Base-by-base conservation (phyloP, 2,797 vertebrate species). In the Gymnothorax javanicus region DNA sequence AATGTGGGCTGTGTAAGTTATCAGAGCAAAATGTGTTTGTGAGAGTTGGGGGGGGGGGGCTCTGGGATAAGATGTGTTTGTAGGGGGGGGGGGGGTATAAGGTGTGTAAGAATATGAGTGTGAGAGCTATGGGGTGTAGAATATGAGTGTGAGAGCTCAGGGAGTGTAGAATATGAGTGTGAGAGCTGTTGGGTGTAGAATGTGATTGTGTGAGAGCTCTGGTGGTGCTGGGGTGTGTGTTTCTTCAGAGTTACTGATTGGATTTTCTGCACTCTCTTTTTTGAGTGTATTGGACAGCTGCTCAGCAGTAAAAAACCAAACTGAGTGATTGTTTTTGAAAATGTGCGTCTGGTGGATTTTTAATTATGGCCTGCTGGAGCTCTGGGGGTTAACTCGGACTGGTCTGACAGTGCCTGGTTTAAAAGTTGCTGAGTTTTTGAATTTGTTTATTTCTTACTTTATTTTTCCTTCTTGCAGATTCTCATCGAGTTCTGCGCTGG, bases 401-500 rank as follows among this genome's bases (percentile, higher is more conserved):
- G 83, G 82, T n/a, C 57, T 15, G 62, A 77, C n/a, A n/a, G n/a
- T 20, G 20, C 84, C 27, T 6, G 3, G 27, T 67, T 56, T 75
- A 23, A 73, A 27, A 84, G 8, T 59, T 3, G 23, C 60, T 60
- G 0, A 57, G 71, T 86, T 0, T 7, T 86, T 33, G 50, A 15
- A 85, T 23, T 84, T 7, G 86, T 57, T 81, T 90, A 20, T 50
- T 23, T 9, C 54, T 89, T 81, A 87, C 23, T 84, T 89, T 88
- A 87, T 57, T 84, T 89, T 87, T 23, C 7, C 20, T 93, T 90
- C 91, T 43, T 92, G 90, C 95, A 99, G 98, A 99, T 99, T 91
- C 96, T 99, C 89, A 99, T 99, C 86, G 98, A 99, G 96, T 99
- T 99, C 93, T 99, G 98, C 96, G 98, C 97, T 9, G 98, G 98